phyloP scores from a whole-genome alignment of 1,140 invertebrate species.

The Phocides pigmalion region DNA sequence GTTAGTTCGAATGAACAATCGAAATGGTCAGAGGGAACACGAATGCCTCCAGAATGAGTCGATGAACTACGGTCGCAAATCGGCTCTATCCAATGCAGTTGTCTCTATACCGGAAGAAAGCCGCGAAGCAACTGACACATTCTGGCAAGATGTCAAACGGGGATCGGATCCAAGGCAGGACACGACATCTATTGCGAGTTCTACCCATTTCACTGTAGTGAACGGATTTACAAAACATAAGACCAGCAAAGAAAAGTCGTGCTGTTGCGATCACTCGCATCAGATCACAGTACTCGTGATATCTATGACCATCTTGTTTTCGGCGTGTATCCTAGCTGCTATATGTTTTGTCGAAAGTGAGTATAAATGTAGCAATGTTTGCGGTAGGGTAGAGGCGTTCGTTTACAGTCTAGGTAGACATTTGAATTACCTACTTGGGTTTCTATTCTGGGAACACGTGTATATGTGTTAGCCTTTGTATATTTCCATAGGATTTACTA shows the following conservation, averaged over 20 bases:
- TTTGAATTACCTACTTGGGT: no score
- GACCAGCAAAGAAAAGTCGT: conserved; percentile 81
- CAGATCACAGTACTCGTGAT: conserved; percentile 91
- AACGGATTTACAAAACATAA: conserved; percentile 89
- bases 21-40: conserved; percentile 62
- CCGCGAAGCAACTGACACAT: conserved; percentile 59
- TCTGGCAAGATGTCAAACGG: conserved; percentile 78
- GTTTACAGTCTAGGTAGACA: no score
- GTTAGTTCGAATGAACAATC: conserved; percentile 87
- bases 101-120: conserved; percentile 72
- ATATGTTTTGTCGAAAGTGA: conserved; percentile 89
- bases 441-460: no score
- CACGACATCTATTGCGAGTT: conserved; percentile 90
- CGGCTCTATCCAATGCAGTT: conserved; percentile 52
- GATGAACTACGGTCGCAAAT: conserved; percentile 50
- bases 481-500: no score
- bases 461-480: no score
- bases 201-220: conserved; percentile 93
- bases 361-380: conserved; percentile 53
- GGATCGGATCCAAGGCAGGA: conserved; percentile 82
- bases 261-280: conserved; percentile 89
- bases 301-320: conserved; percentile 91
- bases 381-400: no score
- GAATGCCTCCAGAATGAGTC: conserved; percentile 54
- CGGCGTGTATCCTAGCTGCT: conserved; percentile 89